Conservation (phyloP, 2,797 vertebrate species). For the Anguilla pacifica region DNA sequence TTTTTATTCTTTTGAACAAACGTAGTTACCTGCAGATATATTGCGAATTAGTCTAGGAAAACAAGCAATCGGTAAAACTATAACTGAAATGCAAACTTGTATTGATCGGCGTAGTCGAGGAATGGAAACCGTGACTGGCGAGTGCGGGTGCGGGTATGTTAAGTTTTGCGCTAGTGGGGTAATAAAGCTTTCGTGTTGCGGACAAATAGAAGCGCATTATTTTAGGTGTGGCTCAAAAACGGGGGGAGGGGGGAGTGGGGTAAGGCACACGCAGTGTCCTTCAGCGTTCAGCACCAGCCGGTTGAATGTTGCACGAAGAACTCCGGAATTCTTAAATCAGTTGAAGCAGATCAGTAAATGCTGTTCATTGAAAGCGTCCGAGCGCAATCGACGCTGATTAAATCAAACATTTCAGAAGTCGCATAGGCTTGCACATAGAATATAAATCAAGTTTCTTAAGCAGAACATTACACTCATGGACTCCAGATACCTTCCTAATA, state of each 20-base stretch:
- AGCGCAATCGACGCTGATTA: neutral
- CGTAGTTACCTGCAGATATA: neutral
- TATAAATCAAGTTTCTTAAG: neutral
- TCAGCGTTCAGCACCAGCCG: slow-evolving; percentile 24
- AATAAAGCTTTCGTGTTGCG: slow-evolving; percentile 39
- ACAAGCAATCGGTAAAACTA: neutral
- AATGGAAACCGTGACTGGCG: neutral
- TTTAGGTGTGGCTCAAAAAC: slow-evolving; percentile 63
- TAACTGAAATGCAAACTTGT: neutral
- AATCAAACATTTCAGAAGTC: neutral
- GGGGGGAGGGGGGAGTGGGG: slow-evolving; percentile 7
- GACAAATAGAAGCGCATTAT: slow-evolving; percentile 57
- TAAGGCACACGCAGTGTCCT: slow-evolving; percentile 28
- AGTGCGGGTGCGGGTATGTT: neutral
- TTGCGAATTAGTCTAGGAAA: neutral
- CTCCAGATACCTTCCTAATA: neutral
- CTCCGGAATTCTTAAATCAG: neutral
- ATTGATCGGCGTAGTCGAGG: neutral
- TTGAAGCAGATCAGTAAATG: neutral
- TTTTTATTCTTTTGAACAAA: neutral
- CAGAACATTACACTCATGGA: neutral
- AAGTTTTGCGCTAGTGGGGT: slow-evolving; percentile 19
- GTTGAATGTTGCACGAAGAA: neutral
- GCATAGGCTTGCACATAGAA: neutral
- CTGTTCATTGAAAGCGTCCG: neutral